These are phyloP conservation scores for Galerucella nymphaeae DNA, from an alignment of 2,888 invertebrate species.

Conservation along the genomic window DNA sequence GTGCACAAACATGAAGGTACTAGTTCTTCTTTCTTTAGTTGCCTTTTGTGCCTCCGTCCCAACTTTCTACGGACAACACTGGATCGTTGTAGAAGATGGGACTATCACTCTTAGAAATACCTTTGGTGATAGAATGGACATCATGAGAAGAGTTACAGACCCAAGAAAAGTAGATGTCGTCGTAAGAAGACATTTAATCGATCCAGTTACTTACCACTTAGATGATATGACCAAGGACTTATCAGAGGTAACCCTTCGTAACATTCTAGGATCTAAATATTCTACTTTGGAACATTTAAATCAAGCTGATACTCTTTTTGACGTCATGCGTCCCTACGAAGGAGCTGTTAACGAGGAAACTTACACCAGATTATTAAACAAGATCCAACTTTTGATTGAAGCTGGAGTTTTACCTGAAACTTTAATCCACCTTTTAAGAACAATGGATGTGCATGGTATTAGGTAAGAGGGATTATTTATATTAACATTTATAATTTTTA, in stretches of 20 bases:
- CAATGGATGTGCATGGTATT: neutral
- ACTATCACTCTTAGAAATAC: slow-evolving; percentile 38
- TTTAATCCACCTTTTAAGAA: slow-evolving; percentile 7
- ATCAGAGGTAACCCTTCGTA: neutral
- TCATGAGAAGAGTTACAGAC: slow-evolving; percentile 30
- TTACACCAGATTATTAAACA: neutral
- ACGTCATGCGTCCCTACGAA: slow-evolving; percentile 12
- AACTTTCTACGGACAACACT: neutral
- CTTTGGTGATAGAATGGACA: slow-evolving; percentile 36
- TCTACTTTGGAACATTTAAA: slow-evolving; percentile 12
- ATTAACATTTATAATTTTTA: no score
- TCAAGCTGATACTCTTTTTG: slow-evolving; percentile 12
- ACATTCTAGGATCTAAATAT: neutral
- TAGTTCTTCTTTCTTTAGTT: slow-evolving; percentile 16
- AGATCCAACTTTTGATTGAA: slow-evolving; percentile 13
- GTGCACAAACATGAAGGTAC: slow-evolving; percentile 18
- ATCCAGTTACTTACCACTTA: slow-evolving; percentile 37
- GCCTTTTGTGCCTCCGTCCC: slow-evolving; percentile 12
- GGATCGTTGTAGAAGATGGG: slow-evolving; percentile 44
- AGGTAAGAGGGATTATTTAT: neutral
- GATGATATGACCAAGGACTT: slow-evolving; percentile 30
- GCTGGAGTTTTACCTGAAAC: slow-evolving; percentile 10
- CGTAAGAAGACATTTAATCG: slow-evolving; percentile 20
- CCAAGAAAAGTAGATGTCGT: slow-evolving; percentile 37
- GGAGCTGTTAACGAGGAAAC: slow-evolving; percentile 3